Evolutionary conservation across 2,113 vertebrate genomes (phyloP).

Genomic region (Malurus melanocephalus): DNA sequence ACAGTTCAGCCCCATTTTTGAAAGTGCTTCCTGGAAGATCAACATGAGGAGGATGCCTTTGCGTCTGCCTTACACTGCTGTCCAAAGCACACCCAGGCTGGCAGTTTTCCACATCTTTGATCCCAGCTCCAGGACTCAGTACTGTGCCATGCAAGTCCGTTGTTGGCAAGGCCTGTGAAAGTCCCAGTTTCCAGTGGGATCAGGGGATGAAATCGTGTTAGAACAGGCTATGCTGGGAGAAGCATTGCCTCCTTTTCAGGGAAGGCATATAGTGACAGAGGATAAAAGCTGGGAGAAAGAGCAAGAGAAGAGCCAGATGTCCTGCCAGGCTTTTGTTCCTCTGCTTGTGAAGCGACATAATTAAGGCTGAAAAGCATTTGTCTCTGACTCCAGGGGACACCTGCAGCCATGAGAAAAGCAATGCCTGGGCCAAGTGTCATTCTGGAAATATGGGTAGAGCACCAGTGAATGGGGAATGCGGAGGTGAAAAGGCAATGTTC

Average conservation of each 20-base stretch:
- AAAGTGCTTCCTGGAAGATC: not conserved
- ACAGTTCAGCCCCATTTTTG: not conserved
- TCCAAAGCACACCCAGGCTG: not conserved
- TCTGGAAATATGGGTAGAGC: not conserved
- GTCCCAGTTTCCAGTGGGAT: not conserved
- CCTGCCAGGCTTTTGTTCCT: not conserved
- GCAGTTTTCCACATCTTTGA: not conserved
- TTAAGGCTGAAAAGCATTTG: not conserved
- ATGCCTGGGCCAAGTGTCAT: not conserved
- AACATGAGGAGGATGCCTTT: rapidly evolving
- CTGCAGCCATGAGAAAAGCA: not conserved
- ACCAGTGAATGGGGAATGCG: not conserved
- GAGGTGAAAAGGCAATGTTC: not conserved
- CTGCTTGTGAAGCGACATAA: not conserved
- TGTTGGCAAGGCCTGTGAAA: not conserved
- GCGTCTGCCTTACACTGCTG: not conserved
- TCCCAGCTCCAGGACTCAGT: not conserved
- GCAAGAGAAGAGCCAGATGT: not conserved
- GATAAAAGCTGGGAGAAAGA: not conserved
- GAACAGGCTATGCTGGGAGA: not conserved
- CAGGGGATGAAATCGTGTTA: not conserved
- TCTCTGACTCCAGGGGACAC: not conserved
- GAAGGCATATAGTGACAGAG: not conserved
- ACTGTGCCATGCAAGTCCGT: rapidly evolving
- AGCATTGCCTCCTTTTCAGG: not conserved